Base-by-base conservation (phyloP, 1,140 invertebrate species). In the Ooceraea biroi region DNA sequence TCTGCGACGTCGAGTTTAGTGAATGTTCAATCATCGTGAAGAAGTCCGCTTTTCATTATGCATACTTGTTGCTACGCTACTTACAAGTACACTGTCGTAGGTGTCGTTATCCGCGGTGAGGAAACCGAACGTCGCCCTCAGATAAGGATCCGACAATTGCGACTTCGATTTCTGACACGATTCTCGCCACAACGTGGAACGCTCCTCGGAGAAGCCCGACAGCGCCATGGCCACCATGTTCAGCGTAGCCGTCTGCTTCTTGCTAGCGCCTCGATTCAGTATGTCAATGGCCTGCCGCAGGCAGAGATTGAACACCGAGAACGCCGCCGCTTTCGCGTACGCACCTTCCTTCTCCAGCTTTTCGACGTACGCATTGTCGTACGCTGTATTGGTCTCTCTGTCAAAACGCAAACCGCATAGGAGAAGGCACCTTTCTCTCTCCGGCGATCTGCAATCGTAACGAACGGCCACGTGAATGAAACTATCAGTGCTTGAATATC, bases 71-170 rank as follows among this genome's bases (percentile, higher is more conserved):
- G 10, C n/a, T n/a, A n/a, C n/a, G n/a, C n/a, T 74, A 94, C 95
- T 95, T 94, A 98, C 97, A 94, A 98, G 94, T 90, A 98, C 97
- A 87, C 95, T 96, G 73, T 98, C 97, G 90, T 97, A 98, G 85
- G 96, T 96, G 82, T 97, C 96, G 89, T 96, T 96, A 44, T 98
- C 96, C 58, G 97, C 96, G 0, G 98, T 98, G 12, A 99, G 95
- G 94, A 99, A 99, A 30, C 97, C 96, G 95, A 99, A 99, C 89
- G 98, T 97, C 1, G 98, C 98, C 90, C 98, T 95, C 48, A 99
- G 95, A 95, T 99, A 99, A 1, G 98, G 97, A 95, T 99, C 97
- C 5, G 95, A 95, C 27, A 99, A 95, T 90, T 97, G 96, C 85
- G 95, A 94, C 83, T 96, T 95, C 2, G 97, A 96, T 50, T 95